Evolutionary conservation across 2,888 invertebrate species (phyloP).

Genomic region (Creontiades dilutus): DNA sequence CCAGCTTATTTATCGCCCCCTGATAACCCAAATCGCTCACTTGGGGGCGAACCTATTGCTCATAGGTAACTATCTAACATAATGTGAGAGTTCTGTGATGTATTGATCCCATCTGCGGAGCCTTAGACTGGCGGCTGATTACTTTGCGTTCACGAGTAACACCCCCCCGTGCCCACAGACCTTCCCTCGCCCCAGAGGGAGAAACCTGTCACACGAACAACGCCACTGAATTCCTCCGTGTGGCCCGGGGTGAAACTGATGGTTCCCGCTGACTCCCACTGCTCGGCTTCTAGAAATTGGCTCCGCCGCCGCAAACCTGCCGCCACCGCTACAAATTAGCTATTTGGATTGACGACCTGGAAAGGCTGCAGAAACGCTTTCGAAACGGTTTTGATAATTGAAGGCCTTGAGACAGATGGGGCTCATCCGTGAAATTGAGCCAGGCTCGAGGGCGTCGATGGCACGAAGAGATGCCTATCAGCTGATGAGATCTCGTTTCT

Average conservation of each 20-base stretch:
- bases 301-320: constrained; percentile 9
- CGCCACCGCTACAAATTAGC: constrained; percentile 5
- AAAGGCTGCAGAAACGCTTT: constrained; percentile 1
- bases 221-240: background rate
- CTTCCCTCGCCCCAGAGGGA: too few relatives aligned
- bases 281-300: constrained; percentile 8
- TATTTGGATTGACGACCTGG: constrained; percentile 38
- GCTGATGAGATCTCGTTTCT: too few relatives aligned
- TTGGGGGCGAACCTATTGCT: too few relatives aligned
- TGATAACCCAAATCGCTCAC: too few relatives aligned
- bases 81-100: background rate
- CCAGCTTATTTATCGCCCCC: too few relatives aligned
- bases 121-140: background rate
- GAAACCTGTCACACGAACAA: background rate
- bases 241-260: constrained; percentile 5
- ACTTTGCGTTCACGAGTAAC: background rate
- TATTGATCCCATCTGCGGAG: background rate
- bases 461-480: too few relatives aligned
- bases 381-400: constrained; percentile 17
- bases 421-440: constrained; percentile 31
- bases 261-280: constrained; percentile 4
- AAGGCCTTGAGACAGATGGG: constrained; percentile 4
- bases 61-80: too few relatives aligned
- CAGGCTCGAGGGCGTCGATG: background rate
- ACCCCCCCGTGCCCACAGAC: background rate